Percentiles rank a stretch among this genome's conserved stretches.
Conservation (phyloP, 2,888 invertebrate genomes). For the Micoletzkya japonica region DNA sequence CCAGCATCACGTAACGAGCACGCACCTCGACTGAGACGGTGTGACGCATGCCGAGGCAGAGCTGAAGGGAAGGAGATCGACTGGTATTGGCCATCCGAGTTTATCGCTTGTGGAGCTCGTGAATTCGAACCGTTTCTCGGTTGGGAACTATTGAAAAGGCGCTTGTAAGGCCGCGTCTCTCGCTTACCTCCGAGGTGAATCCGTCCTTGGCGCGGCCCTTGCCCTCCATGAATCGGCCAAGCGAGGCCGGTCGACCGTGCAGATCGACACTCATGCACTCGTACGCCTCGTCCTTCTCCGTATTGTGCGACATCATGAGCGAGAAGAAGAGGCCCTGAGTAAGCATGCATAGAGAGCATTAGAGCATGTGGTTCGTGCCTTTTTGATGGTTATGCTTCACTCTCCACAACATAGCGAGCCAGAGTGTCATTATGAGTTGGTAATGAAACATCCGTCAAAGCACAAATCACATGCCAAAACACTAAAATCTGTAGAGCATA, state of each 20-base stretch:
- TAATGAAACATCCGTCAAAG: no score
- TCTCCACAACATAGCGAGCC: no score
- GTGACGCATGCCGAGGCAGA: constrained; percentile 57
- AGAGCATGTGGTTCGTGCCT: no score
- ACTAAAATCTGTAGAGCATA: no score
- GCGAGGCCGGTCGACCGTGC: constrained; percentile 59
- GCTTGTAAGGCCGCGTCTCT: no score
- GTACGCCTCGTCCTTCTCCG: constrained; percentile 54
- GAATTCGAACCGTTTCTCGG: no score
- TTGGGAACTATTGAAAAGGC: no score
- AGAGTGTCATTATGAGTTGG: no score
- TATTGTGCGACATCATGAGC: constrained; percentile 58
- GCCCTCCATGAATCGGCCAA: constrained; percentile 60
- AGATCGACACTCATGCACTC: constrained; percentile 62
- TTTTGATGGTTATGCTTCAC: no score
- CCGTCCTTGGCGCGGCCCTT: constrained; percentile 58
- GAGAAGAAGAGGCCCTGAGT: constrained; percentile 58
- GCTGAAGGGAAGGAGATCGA: constrained; percentile 35
- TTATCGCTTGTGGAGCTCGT: no score
- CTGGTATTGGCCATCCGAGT: no score
- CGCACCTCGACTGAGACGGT: constrained; percentile 57
- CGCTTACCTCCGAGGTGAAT: constrained; percentile 52
- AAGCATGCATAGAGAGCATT: background rate
- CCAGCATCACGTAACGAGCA: constrained; percentile 57
- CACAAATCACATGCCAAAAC: no score